These are phyloP conservation scores for Steatornis caripensis DNA, from an alignment of 2,113 vertebrate species.

Conservation along the genomic window DNA sequence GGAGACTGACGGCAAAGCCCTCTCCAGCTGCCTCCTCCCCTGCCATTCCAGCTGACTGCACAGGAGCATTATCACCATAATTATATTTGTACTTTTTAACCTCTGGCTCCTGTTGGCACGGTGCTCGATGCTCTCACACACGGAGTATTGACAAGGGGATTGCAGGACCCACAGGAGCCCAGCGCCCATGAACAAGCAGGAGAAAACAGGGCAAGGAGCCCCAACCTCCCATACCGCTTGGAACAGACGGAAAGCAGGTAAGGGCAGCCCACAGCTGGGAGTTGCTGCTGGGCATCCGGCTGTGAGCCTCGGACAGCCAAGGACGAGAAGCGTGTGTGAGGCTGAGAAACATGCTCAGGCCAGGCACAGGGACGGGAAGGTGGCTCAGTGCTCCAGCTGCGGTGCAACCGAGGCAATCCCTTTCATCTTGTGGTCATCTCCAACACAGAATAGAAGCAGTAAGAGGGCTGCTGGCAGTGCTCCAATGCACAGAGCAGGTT, in stretches of 20 bases:
- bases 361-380: not conserved
- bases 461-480: not conserved
- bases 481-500: not conserved
- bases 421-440: not conserved
- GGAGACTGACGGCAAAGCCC: not conserved
- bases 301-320: not conserved
- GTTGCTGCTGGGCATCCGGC: not conserved
- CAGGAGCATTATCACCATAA: not conserved
- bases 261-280: not conserved
- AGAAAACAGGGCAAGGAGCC: not conserved
- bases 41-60: not conserved
- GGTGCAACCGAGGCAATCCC: fast-evolving
- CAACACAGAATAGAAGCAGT: not conserved
- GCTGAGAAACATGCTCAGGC: not conserved
- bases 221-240: not conserved
- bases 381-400: not conserved
- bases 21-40: not conserved
- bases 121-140: not conserved
- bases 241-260: not conserved
- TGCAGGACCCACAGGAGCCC: not conserved
- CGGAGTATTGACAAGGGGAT: not conserved
- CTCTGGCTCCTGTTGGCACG: not conserved
- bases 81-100: conserved; percentile 36
- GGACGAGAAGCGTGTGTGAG: not conserved
- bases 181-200: not conserved